A percentile compares a stretch with the other conserved stretches of the same genome.
phyloP scores from a whole-genome alignment of 2,113 vertebrate species.

The Scatophagus argus region DNA sequence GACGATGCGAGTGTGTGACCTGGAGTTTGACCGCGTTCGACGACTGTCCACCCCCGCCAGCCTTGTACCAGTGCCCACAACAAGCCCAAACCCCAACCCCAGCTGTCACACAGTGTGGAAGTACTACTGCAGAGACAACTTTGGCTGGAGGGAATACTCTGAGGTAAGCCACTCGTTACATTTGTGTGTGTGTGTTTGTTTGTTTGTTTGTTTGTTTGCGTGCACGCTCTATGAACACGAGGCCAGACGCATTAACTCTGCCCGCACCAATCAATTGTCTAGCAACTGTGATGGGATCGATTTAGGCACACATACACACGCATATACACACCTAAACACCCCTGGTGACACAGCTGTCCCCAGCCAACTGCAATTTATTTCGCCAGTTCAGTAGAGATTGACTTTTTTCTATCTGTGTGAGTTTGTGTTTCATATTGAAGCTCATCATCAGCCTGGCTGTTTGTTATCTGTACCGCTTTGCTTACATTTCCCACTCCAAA shows the following conservation, averaged over 20 bases:
- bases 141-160: constrained; percentile 99
- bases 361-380: constrained; percentile 31
- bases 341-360: constrained; percentile 10
- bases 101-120: constrained; percentile 95
- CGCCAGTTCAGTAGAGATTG: constrained; percentile 24
- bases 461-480: constrained; percentile 1
- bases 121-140: constrained; percentile 99
- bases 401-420: constrained; percentile 8
- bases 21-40: constrained; percentile 93
- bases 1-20: constrained; percentile 90
- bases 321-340: neutral
- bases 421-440: neutral
- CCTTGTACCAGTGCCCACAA: constrained; percentile 79
- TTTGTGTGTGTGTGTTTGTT: constrained; percentile 10
- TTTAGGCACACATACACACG: constrained; percentile 20
- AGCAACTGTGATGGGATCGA: constrained; percentile 43
- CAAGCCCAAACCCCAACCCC: constrained; percentile 85
- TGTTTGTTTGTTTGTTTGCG: neutral
- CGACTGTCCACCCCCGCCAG: constrained; percentile 90
- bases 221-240: constrained; percentile 11
- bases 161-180: constrained; percentile 88
- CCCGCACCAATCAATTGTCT: constrained; percentile 45
- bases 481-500: neutral
- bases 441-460: neutral
- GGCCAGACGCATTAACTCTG: constrained; percentile 58